Percentiles rank a stretch among this genome's conserved stretches.
These are phyloP conservation scores for Strongylocentrotus purpuratus DNA, from an alignment of 35 echinoderm and acorn worm species.

Conservation along the genomic window DNA sequence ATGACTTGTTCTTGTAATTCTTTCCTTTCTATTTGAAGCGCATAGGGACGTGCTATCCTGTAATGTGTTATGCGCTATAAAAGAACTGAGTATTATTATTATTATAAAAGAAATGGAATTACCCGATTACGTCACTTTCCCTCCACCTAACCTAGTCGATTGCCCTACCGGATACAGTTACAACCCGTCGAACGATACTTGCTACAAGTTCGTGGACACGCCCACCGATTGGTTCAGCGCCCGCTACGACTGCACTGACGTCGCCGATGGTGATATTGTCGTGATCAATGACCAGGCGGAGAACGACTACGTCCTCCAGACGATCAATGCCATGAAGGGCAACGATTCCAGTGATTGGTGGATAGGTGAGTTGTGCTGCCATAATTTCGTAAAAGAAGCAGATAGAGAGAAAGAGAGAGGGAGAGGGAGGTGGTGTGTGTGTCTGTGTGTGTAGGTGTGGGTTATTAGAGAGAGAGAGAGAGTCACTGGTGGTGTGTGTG, in stretches of 20 bases:
- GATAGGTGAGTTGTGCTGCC: slow-evolving; percentile 65
- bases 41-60: no score
- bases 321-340: neutral
- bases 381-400: neutral
- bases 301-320: slow-evolving; percentile 54
- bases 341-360: slow-evolving; percentile 54
- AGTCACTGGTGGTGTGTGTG: no score
- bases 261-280: slow-evolving; percentile 75
- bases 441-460: no score
- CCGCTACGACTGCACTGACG: slow-evolving; percentile 69
- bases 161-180: slow-evolving; percentile 81
- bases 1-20: no score
- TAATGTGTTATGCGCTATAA: no score
- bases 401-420: no score
- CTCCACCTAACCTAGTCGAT: slow-evolving; percentile 19
- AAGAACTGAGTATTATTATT: no score
- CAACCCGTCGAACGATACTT: slow-evolving; percentile 61
- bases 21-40: no score
- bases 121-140: neutral
- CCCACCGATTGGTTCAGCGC: slow-evolving; percentile 69
- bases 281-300: slow-evolving; percentile 79
- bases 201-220: slow-evolving; percentile 84
- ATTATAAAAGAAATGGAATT: neutral
- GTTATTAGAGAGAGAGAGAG: no score
- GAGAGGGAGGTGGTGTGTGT: no score